These are phyloP conservation scores for Pedionomus torquatus DNA, from an alignment of 2,113 vertebrate genomes.

Conservation along the genomic window DNA sequence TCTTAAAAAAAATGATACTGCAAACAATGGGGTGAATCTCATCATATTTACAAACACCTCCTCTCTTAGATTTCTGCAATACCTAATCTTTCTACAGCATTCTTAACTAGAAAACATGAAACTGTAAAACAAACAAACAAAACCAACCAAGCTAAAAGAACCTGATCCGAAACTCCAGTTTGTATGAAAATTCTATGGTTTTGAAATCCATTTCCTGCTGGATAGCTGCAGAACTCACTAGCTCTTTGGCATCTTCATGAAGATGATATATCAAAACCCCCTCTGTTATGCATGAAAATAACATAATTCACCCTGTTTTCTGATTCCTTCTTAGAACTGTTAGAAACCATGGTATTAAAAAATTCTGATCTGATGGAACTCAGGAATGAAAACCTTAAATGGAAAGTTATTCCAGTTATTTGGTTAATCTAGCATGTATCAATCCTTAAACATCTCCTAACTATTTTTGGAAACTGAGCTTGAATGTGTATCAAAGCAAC, in stretches of 20 bases:
- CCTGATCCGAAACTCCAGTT: background rate
- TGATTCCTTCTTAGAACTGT: background rate
- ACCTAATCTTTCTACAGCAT: background rate
- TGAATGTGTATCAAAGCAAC: background rate
- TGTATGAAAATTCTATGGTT: background rate
- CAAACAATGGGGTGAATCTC: background rate
- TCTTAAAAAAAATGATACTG: background rate
- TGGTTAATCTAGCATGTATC: background rate
- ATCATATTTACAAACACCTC: background rate
- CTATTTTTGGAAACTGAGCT: background rate
- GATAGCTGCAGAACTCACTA: background rate
- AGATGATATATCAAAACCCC: background rate
- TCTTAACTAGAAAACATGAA: background rate
- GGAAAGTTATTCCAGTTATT: constrained; percentile 34
- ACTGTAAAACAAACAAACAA: background rate
- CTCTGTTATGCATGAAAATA: background rate
- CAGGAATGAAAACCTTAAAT: constrained; percentile 22
- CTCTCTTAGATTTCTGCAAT: background rate
- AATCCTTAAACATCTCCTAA: background rate
- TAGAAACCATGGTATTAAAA: background rate
- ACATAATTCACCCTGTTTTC: background rate
- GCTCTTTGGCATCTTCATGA: background rate
- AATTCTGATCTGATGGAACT: background rate
- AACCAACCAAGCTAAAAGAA: background rate
- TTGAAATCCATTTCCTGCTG: background rate